phyloP scores from a whole-genome alignment of 2,888 invertebrate species.

The Standfussiana lucernea region DNA sequence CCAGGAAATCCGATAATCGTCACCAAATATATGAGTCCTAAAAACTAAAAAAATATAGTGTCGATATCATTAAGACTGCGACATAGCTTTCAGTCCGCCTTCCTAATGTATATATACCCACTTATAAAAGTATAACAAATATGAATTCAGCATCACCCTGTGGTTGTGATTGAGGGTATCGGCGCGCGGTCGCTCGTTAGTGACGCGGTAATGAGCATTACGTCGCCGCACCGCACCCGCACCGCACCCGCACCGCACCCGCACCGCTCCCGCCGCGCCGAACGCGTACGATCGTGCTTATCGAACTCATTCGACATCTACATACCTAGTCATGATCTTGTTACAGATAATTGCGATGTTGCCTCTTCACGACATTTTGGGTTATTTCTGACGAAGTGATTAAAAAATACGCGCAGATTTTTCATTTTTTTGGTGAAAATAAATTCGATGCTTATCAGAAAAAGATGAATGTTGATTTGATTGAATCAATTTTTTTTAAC shows the following conservation, averaged over 20 bases:
- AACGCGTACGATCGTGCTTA: slow-evolving; percentile 46
- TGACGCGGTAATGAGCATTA: slow-evolving; percentile 78
- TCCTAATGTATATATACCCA: neutral
- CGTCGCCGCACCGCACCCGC: slow-evolving; percentile 42
- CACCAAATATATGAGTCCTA: neutral
- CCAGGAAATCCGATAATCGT: neutral
- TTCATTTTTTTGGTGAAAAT: slow-evolving; percentile 3
- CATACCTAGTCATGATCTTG: slow-evolving; percentile 58
- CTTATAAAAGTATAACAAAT: neutral
- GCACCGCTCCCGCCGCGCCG: slow-evolving; percentile 24
- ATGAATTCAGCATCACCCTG: slow-evolving; percentile 56
- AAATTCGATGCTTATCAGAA: slow-evolving; percentile 28
- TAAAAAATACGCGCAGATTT: slow-evolving; percentile 7
- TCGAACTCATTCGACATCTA: slow-evolving; percentile 55
- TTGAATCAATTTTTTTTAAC: neutral
- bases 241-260: slow-evolving; percentile 22
- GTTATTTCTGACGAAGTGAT: slow-evolving; percentile 55
- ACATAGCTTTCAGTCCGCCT: neutral
- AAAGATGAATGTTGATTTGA: neutral
- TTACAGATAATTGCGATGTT: slow-evolving; percentile 62
- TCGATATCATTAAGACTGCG: neutral
- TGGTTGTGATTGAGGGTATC: slow-evolving; percentile 74
- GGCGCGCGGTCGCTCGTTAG: slow-evolving; percentile 76
- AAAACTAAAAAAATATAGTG: neutral
- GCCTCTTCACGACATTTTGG: slow-evolving; percentile 52